Evolutionary conservation across 2,797 vertebrate species (phyloP).

Genomic region (Catamblyrhynchus diadema): DNA sequence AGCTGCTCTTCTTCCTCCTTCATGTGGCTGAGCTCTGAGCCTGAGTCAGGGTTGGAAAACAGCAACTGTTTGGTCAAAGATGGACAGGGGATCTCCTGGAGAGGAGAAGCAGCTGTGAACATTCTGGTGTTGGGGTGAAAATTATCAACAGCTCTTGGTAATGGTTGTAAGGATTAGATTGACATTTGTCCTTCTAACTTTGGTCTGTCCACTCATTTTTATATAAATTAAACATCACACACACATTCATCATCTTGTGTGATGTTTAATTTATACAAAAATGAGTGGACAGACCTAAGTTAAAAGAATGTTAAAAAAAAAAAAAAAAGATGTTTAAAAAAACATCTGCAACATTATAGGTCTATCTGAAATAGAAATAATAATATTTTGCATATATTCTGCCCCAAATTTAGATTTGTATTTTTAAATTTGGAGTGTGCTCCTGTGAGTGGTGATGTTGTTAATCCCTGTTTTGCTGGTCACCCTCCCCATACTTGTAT

Average conservation of each 20-base stretch:
- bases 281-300: too few relatives aligned
- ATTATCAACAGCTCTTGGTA: background rate
- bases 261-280: too few relatives aligned
- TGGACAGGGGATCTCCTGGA: background rate
- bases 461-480: background rate
- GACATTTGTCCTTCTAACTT: background rate
- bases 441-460: background rate
- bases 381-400: background rate
- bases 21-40: rapidly evolving
- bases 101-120: rapidly evolving
- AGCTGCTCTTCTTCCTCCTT: background rate
- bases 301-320: too few relatives aligned
- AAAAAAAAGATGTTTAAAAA: background rate
- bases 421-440: background rate
- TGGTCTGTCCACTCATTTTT: background rate
- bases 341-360: background rate
- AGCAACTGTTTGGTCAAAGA: background rate
- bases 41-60: background rate
- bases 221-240: background rate
- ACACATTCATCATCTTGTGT: too few relatives aligned
- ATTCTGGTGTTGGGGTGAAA: background rate
- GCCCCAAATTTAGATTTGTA: background rate
- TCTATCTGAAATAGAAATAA: background rate
- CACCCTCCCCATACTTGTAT: rapidly evolving
- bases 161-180: background rate